Percentiles rank a stretch among this genome's conserved stretches.
phyloP scores from a whole-genome alignment of 2,888 invertebrate species.

The Drosophila leonis region DNA sequence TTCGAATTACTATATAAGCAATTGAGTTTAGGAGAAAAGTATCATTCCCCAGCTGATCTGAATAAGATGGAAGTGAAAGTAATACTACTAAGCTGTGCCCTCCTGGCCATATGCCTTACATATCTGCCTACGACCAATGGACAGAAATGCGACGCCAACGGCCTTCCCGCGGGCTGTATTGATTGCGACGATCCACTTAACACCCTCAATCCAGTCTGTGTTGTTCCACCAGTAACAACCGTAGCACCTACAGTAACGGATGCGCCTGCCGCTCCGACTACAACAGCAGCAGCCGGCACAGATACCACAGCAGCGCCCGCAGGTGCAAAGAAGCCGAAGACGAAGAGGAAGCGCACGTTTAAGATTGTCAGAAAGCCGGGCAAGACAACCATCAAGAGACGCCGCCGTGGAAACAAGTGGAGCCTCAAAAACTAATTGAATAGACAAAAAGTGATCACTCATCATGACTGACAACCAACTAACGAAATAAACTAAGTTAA shows the following conservation, averaged over 20 bases:
- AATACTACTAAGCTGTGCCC: conserved; percentile 24
- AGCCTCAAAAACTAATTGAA: not conserved
- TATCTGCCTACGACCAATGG: conserved; percentile 20
- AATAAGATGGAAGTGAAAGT: conserved; percentile 24
- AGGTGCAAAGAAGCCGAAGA: conserved; percentile 1
- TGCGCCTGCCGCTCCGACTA: not conserved
- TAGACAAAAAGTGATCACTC: not conserved
- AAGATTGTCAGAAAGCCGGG: not conserved
- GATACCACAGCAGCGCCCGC: not conserved
- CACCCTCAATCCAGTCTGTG: fast-evolving
- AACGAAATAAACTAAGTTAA: not conserved
- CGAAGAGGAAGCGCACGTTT: not conserved
- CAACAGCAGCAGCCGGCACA: not conserved
- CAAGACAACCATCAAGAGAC: not conserved
- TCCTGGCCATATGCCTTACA: conserved; percentile 27
- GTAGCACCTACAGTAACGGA: not conserved
- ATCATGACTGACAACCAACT: not conserved
- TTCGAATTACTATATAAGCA: conserved; percentile 19
- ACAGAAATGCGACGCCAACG: not conserved
- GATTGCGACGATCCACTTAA: not conserved
- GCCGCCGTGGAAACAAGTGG: not conserved
- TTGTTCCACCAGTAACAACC: not conserved
- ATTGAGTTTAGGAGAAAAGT: not conserved
- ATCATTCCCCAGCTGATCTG: conserved; percentile 23
- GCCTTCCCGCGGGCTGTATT: not conserved